phyloP scores from a whole-genome alignment of 1,140 invertebrate species.

The Brevipalpus yothersi region DNA sequence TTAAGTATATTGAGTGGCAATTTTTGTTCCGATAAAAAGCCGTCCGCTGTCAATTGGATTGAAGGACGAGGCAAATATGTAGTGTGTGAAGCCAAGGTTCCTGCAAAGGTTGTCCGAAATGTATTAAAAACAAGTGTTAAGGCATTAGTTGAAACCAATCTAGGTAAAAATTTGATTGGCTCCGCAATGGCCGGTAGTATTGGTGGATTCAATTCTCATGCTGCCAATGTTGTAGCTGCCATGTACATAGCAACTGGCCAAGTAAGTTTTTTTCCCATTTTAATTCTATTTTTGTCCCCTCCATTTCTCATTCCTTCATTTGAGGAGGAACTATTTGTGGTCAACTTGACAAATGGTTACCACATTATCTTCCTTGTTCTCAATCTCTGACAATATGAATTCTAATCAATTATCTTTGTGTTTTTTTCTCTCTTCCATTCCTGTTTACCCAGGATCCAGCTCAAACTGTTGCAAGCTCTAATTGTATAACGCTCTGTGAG shows the following conservation, averaged over 20 bases:
- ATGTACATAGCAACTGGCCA: slow-evolving; percentile 94
- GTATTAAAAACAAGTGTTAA: slow-evolving; percentile 60
- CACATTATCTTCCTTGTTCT: too few species aligned
- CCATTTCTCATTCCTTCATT: too few species aligned
- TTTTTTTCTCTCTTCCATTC: neutral
- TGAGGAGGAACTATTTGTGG: too few species aligned
- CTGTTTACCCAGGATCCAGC: slow-evolving; percentile 52
- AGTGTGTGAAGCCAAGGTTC: slow-evolving; percentile 70
- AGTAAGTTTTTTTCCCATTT: slow-evolving; percentile 20
- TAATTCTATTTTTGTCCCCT: too few species aligned
- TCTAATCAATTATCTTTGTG: too few species aligned
- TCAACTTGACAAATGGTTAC: too few species aligned
- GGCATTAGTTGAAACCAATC: slow-evolving; percentile 65
- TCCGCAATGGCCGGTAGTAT: slow-evolving; percentile 84
- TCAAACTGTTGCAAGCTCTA: slow-evolving; percentile 84
- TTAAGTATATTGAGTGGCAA: slow-evolving; percentile 87
- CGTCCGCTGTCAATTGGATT: slow-evolving; percentile 92
- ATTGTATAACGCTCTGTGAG: slow-evolving; percentile 85
- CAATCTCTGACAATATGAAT: too few species aligned
- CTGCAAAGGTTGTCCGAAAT: slow-evolving; percentile 37
- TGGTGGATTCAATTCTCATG: slow-evolving; percentile 88
- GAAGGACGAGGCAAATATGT: slow-evolving; percentile 91
- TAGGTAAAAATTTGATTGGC: slow-evolving; percentile 80
- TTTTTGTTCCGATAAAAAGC: slow-evolving; percentile 94
- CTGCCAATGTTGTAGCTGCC: slow-evolving; percentile 94